Base-by-base conservation (phyloP, 2,888 invertebrate genomes). In the Odontothrips loti region DNA sequence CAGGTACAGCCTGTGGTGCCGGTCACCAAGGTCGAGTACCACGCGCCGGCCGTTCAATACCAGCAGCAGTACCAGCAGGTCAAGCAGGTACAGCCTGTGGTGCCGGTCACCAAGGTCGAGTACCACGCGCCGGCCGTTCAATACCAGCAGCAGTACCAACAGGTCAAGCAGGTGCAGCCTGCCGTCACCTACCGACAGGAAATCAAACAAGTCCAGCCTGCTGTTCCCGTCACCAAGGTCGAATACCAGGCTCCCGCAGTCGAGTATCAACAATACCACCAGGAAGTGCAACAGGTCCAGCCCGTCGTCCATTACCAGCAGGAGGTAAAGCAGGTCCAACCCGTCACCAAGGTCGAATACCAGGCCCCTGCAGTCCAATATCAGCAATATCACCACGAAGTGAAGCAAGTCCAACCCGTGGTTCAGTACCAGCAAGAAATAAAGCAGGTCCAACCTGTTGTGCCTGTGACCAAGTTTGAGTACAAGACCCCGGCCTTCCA, bases 401-500 rank as follows among this genome's bases (percentile, higher is more conserved):
- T 58, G 15, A 58, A 58, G 15, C 58, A 58, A 17, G 58, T 58
- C 6, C 58, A 58, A 15, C 58, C 58, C 11, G 12, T 43, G 34
- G 34, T 6, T 43, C 58, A 58, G 58, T 58, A 58, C 58, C 58
- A 58, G n/a, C 58, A 58, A n/a, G 58, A 58, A n/a, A n/a, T 58
- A 8, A 58, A 58, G 15, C 58, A 58, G n/a, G 58, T 58, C 17
- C 58, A 58, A n/a, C 58, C 58, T 4, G 12, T 43, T 43, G 34
- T 43, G 34, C 34, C 34, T 43, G 58, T 75, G 23, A 75, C 68
- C 23, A 75, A 75, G 27, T 75, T 75, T 27, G 68, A 75, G 27
- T 75, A 75, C 68, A 75, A 75, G 27, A 75, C 68, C 23, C 68
- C 68, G 23, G 68, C 68, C 68, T 27, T 75, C 23, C 68, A 75